Evolutionary conservation across 2,888 invertebrate genomes (phyloP).

Genomic region (Psococerastis gibbosa): DNA sequence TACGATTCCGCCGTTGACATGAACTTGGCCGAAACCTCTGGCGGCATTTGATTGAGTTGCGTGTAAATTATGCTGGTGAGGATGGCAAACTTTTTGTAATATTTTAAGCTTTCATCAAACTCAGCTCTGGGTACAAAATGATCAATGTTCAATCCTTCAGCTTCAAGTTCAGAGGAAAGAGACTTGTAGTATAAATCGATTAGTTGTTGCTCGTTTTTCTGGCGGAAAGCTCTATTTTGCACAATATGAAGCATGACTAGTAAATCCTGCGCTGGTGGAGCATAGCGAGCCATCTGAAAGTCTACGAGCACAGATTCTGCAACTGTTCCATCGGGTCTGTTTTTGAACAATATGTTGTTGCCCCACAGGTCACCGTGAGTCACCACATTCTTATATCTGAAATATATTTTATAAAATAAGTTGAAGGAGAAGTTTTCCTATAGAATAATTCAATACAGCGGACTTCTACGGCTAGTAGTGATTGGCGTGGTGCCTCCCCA

Average conservation of each 20-base stretch:
- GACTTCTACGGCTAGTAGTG: no score
- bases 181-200: neutral
- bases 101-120: neutral
- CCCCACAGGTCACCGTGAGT: no score
- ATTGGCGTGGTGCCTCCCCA: no score
- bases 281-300: neutral
- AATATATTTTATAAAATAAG: no score
- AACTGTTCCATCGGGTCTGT: constrained; percentile 25
- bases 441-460: no score
- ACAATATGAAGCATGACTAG: neutral
- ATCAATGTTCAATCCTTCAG: neutral
- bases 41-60: neutral
- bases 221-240: neutral
- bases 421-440: no score
- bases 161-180: neutral
- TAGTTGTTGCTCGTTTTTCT: neutral
- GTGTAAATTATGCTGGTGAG: neutral
- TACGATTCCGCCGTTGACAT: neutral
- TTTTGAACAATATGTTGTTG: constrained; percentile 27
- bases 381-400: no score
- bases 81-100: constrained; percentile 10
- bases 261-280: constrained; percentile 3
- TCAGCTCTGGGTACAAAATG: neutral
- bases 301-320: no score
- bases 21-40: neutral